Evolutionary conservation across 2,797 vertebrate species (phyloP), one percentile per base, ranked within the genome.

Genomic region (Prunella strophiata): DNA sequence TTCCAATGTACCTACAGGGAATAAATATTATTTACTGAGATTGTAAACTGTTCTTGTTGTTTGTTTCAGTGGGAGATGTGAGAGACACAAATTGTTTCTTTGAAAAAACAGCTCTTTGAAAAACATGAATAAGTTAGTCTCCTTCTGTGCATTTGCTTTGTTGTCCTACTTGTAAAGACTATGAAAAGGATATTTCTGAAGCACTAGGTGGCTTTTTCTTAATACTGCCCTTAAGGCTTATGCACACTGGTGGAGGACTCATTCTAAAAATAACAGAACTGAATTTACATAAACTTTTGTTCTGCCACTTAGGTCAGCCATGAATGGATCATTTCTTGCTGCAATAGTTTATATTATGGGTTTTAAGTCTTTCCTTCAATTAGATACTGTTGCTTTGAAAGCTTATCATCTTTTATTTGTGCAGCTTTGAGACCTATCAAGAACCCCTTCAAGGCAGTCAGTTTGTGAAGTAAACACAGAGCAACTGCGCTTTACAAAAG

Each of bases 41-140:
- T 43, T 73, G 26, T 73, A 85, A 84, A 71, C 48, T 79, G n/a
- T 70, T 91, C 40, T 58, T 81, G 27, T n/a, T 87, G 25, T 85
- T 87, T 73, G 25, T 86, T 93, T 95, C 59, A 70, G 65, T 74
- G 79, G 29, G 51, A 94, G 38, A 74, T 59, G 14, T 42, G 59
- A 87, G 54, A 72, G 94, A 57, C 23, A 92, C 18, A 79, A 92
- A 85, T 59, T 74, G 36, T 67, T 87, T 79, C 26, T 94, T 91
- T 91, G 78, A 89, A 93, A 88, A 89, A 85, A 48, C 5, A 63
- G 20, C 27, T 73, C 52, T 96, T 93, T 85, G 84, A 77, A 89
- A 89, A 82, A 88, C 48, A 68, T 67, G 57, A 95, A 83, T 36
- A 38, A 73, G 68, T 76, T 91, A 87, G 47, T 73, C 16, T 87